These are phyloP conservation scores for Oenanthe melanoleuca DNA, from an alignment of 2,113 vertebrate genomes.

Conservation along the genomic window DNA sequence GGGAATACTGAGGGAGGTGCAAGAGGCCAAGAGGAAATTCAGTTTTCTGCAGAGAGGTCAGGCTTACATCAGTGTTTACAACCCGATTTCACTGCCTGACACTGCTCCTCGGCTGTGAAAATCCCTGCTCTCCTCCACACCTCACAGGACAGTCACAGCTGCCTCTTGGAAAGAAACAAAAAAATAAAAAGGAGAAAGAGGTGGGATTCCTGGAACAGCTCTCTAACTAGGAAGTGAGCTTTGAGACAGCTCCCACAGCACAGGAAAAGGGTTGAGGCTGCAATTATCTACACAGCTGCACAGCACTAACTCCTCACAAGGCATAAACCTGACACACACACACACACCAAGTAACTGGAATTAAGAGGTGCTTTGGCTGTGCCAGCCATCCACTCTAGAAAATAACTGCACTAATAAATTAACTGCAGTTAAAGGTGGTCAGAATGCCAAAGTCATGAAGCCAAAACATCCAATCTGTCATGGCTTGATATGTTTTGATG, in stretches of 20 bases:
- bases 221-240: neutral
- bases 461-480: neutral
- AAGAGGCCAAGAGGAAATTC: neutral
- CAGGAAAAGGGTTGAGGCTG: neutral
- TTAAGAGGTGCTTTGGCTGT: neutral
- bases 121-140: fast-evolving
- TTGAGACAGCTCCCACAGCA: neutral
- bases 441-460: neutral
- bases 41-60: neutral
- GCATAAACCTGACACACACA: neutral
- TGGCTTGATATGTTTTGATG: neutral
- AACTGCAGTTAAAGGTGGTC: neutral
- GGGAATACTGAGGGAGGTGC: neutral
- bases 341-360: neutral
- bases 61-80: neutral
- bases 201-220: neutral
- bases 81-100: neutral
- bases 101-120: neutral
- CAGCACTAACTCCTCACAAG: neutral
- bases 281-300: neutral
- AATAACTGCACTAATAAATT: neutral
- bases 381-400: neutral
- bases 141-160: neutral
- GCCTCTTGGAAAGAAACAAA: too few relatives aligned
- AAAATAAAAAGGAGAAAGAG: neutral